Conservation (phyloP, 2,888 invertebrate genomes). For the Byasa hedistus region DNA sequence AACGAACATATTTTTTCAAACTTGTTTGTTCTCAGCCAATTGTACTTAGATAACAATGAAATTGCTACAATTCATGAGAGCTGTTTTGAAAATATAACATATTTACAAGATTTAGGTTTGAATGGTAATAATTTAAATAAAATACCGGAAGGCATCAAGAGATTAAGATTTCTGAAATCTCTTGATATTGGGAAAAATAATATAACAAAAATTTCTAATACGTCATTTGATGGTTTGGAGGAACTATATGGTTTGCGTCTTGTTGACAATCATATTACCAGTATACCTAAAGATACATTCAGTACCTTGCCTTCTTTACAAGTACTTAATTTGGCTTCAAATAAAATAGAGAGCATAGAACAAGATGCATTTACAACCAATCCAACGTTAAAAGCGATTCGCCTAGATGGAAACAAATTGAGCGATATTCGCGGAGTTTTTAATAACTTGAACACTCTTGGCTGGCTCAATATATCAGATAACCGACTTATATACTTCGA, state of each 20-base stretch:
- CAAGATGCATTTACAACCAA: conserved; percentile 88
- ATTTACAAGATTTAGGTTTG: conserved; percentile 87
- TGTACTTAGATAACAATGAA: conserved; percentile 86
- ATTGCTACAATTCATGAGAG: conserved; percentile 83
- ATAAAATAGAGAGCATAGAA: conserved; percentile 86
- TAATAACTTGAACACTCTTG: conserved; percentile 84
- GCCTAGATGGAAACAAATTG: conserved; percentile 88
- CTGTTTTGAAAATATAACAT: conserved; percentile 88
- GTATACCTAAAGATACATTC: conserved; percentile 87
- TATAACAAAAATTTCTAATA: conserved; percentile 84
- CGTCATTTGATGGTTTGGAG: conserved; percentile 86
- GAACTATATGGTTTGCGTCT: conserved; percentile 87
- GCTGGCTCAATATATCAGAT: conserved; percentile 90
- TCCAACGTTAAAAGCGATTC: conserved; percentile 85
- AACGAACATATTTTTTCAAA: conserved; percentile 86
- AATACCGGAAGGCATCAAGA: conserved; percentile 84
- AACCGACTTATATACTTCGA: conserved; percentile 89
- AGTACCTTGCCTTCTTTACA: conserved; percentile 85
- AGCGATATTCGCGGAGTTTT: conserved; percentile 88
- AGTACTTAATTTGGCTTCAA: conserved; percentile 89
- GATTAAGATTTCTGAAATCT: conserved; percentile 84
- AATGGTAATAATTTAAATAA: conserved; percentile 84
- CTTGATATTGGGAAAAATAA: conserved; percentile 90
- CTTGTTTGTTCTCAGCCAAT: conserved; percentile 85
- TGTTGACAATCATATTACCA: conserved; percentile 88